Percentiles rank a stretch among this genome's conserved stretches.
These are phyloP conservation scores for Meandrusa payeni DNA, from an alignment of 2,888 invertebrate species.

Conservation along the genomic window DNA sequence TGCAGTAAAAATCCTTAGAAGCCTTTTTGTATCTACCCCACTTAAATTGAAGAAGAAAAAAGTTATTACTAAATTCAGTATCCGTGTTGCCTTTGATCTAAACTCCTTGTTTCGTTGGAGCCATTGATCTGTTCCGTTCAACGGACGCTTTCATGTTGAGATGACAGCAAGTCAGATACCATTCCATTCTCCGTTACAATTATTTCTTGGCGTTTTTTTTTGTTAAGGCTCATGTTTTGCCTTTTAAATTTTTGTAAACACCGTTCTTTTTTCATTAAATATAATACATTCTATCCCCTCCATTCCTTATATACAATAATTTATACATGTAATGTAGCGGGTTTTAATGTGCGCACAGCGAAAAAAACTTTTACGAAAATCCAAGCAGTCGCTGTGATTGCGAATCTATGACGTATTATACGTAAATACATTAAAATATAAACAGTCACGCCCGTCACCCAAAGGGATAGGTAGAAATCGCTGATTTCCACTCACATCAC, in stretches of 20 bases:
- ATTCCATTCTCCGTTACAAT: background rate
- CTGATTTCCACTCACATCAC: no score
- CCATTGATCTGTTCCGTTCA: slow-evolving; percentile 1
- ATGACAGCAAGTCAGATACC: background rate
- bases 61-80: background rate
- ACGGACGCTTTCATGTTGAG: slow-evolving; percentile 8
- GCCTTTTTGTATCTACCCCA: background rate
- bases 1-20: slow-evolving; percentile 2
- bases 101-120: background rate
- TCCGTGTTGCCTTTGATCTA: slow-evolving; percentile 5
- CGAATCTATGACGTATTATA: no score
- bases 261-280: no score
- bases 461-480: no score
- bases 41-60: background rate
- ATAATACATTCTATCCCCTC: no score
- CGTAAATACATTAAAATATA: no score
- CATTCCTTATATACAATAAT: no score
- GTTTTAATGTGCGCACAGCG: no score
- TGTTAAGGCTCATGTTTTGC: background rate
- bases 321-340: no score
- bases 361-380: no score
- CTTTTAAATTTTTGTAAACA: background rate
- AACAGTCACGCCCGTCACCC: no score
- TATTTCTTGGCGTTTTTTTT: background rate
- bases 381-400: no score